Base-by-base conservation (phyloP, 2,888 invertebrate species). In the Eupithecia abbreviata region DNA sequence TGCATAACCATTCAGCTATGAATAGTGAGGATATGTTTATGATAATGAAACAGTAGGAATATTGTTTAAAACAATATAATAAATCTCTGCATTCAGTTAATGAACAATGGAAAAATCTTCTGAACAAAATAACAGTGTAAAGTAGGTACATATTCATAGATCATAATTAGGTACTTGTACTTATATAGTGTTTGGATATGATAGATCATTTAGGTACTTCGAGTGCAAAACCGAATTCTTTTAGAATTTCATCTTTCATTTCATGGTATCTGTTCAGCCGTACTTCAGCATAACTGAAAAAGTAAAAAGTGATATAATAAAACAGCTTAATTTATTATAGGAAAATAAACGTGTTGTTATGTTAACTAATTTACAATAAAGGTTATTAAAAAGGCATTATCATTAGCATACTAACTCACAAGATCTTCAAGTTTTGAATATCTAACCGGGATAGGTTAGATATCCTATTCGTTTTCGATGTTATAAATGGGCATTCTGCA, bases 181-280 rank as follows among this genome's bases (percentile, higher is more conserved):
- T 13, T 66, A 66, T 4, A 65, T 66, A 66, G 1, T 42, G 62
- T 62, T 62, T 4, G 62, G 62, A 42, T 66, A 43, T n/a, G 43
- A 10, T 68, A 68, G 68, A n/a, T 68, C 66, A 68, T 42, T 13
- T 42, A 15, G 66, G 15, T 66, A 66, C 15, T 66, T 67, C 45
- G 18, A 51, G 41, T 47, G 41, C 78, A 74, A 80, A 84, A 77
- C 89, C 90, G 12, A 90, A 81, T 83, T 89, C 85, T 83, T 88
- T 89, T 85, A 92, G 91, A 82, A 96, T 95, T 83, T 93, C 88
- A 58, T 96, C 95, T 91, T 97, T 97, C 82, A 95, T 95, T 75
- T 96, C 95, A 87, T 96, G 96, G 93, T 98, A 98, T 90, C 97
- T 97, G 80, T 96, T 95, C 79, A 98, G 95, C 82, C 98, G 96